Conservation (phyloP, 2,113 vertebrate species). For the Rhipidura dahli region DNA sequence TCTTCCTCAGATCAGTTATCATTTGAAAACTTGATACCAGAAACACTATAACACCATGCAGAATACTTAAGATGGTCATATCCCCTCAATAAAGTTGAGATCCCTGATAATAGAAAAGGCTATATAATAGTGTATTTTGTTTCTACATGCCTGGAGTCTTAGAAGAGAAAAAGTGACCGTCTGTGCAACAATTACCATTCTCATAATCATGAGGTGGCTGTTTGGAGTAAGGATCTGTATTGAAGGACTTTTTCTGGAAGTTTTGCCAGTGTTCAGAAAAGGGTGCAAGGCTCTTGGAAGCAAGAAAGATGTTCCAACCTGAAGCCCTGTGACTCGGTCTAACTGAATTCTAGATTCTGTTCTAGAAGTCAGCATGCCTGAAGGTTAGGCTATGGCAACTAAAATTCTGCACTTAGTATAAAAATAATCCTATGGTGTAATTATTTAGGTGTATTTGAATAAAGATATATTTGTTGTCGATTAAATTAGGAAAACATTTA, state of each 20-base stretch:
- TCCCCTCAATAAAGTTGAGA: background rate
- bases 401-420: background rate
- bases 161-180: background rate
- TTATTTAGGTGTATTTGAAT: background rate
- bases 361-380: background rate
- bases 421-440: background rate
- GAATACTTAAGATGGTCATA: background rate
- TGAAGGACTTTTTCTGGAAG: background rate
- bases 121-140: accelerated
- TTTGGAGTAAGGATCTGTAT: background rate
- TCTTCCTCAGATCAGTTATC: background rate
- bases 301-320: background rate
- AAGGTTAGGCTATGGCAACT: background rate
- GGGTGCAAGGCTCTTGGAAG: background rate
- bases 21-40: background rate
- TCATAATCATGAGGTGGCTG: background rate
- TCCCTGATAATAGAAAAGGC: background rate
- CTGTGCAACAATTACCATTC: background rate
- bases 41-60: background rate
- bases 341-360: background rate
- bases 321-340: background rate
- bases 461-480: background rate
- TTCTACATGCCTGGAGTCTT: background rate
- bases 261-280: background rate
- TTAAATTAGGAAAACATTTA: background rate